A percentile compares a stretch with the other conserved stretches of the same genome.
phyloP scores from a whole-genome alignment of 37 sponge, comb jelly and placozoan genomes.

The Corticium candelabrum region DNA sequence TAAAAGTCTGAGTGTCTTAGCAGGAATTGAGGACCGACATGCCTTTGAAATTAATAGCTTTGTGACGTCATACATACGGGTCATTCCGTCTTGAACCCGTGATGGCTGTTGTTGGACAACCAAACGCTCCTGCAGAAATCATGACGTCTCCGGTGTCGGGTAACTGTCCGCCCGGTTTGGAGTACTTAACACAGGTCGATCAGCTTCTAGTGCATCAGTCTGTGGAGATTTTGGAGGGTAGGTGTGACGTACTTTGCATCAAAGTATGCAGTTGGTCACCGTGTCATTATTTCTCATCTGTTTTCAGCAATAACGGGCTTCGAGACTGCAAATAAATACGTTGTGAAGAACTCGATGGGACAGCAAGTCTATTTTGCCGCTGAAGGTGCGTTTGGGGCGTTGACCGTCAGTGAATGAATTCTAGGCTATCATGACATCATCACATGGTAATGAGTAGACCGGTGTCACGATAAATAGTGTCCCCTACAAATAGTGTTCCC shows the following conservation, averaged over 20 bases:
- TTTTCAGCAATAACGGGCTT: constrained; percentile 60
- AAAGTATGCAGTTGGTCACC: not conserved
- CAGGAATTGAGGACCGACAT: no score
- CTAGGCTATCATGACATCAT: no score
- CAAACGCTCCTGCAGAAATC: not conserved
- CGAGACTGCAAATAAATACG: constrained; percentile 86
- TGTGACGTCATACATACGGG: no score
- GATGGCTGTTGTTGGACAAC: not conserved
- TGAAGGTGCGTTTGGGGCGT: constrained; percentile 77
- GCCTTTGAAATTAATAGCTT: no score
- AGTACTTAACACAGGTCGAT: constrained; percentile 89
- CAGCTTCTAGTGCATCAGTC: constrained; percentile 87
- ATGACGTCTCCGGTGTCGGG: no score
- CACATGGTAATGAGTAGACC: no score
- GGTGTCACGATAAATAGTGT: no score
- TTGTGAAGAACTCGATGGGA: constrained; percentile 78
- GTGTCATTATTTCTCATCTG: not conserved
- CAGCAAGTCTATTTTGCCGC: constrained; percentile 93
- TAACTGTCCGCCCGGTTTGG: constrained; percentile 91
- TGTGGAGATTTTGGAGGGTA: constrained; percentile 73
- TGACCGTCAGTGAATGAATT: no score
- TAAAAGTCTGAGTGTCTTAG: no score
- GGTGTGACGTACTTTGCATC: not conserved
- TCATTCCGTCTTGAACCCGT: no score
- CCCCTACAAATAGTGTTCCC: no score